Base-by-base conservation (phyloP, 2,797 vertebrate species). In the Gallinago solitaria region DNA sequence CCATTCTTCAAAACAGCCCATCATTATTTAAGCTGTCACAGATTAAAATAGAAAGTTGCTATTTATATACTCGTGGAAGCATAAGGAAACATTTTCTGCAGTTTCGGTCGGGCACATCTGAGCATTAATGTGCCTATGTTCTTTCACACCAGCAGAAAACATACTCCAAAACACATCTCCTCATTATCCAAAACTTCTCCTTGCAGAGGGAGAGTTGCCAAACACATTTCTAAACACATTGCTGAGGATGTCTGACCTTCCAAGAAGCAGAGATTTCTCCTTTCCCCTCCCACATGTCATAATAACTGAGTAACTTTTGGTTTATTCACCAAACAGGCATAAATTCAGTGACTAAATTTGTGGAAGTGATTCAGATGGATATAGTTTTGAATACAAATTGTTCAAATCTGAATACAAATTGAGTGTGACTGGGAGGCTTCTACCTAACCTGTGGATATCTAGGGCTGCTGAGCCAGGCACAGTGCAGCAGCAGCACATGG, bases 21-120 rank as follows among this genome's bases (percentile, higher is more conserved):
- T 78, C 70, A 27, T 83, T 90, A 87, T 90, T 96, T 89, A 89
- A 93, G 30, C 56, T 91, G 80, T 83, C 94, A 94, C 4, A n/a
- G 35, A 83, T 74, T 74, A 89, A 94, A 96, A 96, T 47, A 83
- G 79, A 74, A 84, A 76, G 18, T 17, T 82, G 18, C 77, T 95
- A 76, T 93, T 95, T 95, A 75, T 92, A 59, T 25, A 35, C 0
- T 0, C 1, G 2, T 27, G 64, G 86, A 80, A 82, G 50, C 68
- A 51, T 11, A 61, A 69, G 9, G 68, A 69, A 61, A 32, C 7
- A 23, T 78, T 67, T 91, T 54, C 48, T 87, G 51, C 20, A 28
- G 50, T 41, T 84, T 60, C 69, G 79, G 87, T 32, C 23, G 74
- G 68, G 74, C 43, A 48, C 24, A 73, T 53, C 47, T 63, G 32